These are phyloP conservation scores for Stegostoma tigrinum DNA, from an alignment of 2,113 vertebrate species.

Conservation along the genomic window DNA sequence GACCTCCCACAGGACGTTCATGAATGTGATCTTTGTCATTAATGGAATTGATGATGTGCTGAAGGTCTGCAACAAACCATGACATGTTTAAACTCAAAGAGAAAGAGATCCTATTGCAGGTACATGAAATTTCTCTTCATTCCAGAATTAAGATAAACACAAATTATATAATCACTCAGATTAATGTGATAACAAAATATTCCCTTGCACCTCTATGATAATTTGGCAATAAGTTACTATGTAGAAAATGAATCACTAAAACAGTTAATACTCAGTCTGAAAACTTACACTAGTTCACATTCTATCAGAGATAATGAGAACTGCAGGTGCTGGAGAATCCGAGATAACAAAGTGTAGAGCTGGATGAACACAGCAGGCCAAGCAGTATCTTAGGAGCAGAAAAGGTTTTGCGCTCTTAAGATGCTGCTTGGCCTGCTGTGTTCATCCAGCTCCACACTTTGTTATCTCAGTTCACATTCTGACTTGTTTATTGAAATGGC, in stretches of 20 bases:
- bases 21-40: neutral
- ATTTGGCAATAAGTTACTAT: neutral
- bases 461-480: neutral
- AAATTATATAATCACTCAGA: neutral
- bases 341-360: no score
- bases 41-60: neutral
- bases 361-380: no score
- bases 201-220: neutral
- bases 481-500: neutral
- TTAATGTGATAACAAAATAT: neutral
- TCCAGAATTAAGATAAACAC: neutral
- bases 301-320: no score
- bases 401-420: no score
- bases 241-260: no score
- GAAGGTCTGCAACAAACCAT: slow-evolving; percentile 5
- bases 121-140: neutral
- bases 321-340: no score
- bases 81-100: neutral
- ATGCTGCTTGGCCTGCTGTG: no score
- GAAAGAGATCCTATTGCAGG: neutral
- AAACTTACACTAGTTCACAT: neutral
- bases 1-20: neutral
- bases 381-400: no score
- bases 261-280: neutral
- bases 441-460: no score